A percentile compares a stretch with the other conserved stretches of the same genome.
These are phyloP conservation scores for Sebastiscus tertius DNA, from an alignment of 2,797 vertebrate species.

Conservation along the genomic window DNA sequence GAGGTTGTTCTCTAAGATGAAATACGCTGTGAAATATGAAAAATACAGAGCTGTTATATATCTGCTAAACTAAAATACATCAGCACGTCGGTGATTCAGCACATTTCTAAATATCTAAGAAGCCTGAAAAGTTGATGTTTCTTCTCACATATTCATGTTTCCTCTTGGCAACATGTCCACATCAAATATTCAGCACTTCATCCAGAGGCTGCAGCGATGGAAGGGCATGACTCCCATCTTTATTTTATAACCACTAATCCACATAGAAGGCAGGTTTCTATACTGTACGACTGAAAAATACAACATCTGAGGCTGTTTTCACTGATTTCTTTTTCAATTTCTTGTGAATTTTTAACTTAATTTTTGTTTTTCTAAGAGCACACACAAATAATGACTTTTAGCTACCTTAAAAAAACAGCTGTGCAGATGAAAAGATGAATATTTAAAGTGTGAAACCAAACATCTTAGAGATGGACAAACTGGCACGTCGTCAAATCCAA, in stretches of 20 bases:
- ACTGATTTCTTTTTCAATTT: background rate
- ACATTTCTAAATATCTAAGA: background rate
- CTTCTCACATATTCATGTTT: background rate
- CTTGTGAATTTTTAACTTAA: background rate
- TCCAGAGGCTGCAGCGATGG: background rate
- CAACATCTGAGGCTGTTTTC: background rate
- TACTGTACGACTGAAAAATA: background rate
- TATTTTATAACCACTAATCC: conserved; percentile 26
- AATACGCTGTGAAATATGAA: conserved; percentile 68
- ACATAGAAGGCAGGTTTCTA: background rate
- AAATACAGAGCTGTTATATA: background rate
- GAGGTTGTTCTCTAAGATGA: conserved; percentile 80
- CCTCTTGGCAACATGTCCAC: background rate
- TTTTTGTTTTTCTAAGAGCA: background rate
- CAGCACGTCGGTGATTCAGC: background rate
- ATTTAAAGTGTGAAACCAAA: background rate
- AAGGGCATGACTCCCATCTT: background rate
- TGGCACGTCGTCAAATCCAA: conserved; percentile 4
- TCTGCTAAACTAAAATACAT: background rate
- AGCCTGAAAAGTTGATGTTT: background rate
- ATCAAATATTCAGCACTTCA: conserved; percentile 41
- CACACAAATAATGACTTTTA: background rate
- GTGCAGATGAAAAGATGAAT: background rate
- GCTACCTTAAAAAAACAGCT: background rate
- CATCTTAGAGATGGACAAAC: conserved; percentile 16